Conservation (phyloP, 92 coral and sea anemone species). For the Hydrozoanthus gracilis region DNA sequence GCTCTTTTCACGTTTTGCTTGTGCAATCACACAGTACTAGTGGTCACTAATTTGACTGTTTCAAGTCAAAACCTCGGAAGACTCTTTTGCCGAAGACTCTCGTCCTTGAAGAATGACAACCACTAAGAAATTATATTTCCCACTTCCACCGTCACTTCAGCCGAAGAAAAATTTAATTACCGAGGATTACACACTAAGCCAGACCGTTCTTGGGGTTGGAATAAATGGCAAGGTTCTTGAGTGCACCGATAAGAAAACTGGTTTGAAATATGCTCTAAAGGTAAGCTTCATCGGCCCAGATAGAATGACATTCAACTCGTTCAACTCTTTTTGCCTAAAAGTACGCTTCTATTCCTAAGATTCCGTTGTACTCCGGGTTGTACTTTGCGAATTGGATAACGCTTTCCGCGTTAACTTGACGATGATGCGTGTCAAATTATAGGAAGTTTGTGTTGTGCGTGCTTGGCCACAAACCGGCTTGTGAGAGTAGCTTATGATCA, state of each 20-base stretch:
- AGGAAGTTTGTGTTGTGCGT: too few relatives aligned
- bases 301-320: background rate
- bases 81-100: background rate
- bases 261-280: constrained; percentile 87
- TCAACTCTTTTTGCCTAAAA: background rate
- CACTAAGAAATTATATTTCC: constrained; percentile 61
- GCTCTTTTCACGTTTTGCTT: constrained; percentile 4
- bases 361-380: background rate
- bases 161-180: constrained; percentile 81
- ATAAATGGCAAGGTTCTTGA: constrained; percentile 97
- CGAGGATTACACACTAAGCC: constrained; percentile 78
- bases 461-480: background rate
- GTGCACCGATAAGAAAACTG: constrained; percentile 86
- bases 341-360: background rate
- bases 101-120: constrained; percentile 54
- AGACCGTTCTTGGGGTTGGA: constrained; percentile 92
- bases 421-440: too few relatives aligned
- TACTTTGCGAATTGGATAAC: background rate
- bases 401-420: background rate
- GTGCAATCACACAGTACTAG: background rate
- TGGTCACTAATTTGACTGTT: too few relatives aligned
- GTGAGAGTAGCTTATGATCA: background rate
- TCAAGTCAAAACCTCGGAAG: background rate
- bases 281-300: constrained; percentile 44
- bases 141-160: constrained; percentile 64